Evolutionary conservation across 2,797 vertebrate genomes (phyloP), one percentile per base, ranked within the genome.

Genomic region (Microctenopoma stevenorrisi): DNA sequence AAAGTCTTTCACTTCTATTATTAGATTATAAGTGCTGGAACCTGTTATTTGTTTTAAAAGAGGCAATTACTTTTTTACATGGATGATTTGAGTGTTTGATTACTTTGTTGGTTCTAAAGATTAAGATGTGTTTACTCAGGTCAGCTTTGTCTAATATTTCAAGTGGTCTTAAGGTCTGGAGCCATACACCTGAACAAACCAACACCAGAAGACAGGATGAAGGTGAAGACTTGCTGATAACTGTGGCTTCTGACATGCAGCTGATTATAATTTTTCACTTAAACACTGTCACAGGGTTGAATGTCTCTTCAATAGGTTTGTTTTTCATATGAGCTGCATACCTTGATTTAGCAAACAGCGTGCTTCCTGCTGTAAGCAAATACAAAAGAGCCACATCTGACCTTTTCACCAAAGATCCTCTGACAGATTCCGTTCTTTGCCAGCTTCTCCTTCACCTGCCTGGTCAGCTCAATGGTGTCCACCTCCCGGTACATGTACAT

Each of bases 401-500:
- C 98, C 97, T 99, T 99, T 92, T 99, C 98, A 59, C 98, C 98
- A 0, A 99, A 99, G 93, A 99, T 98, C 92, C 98, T 93, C 91
- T 99, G 98, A 88, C 98, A 99, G 93, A 99, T 99, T 56, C 98
- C 98, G 0, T 98, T 99, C 94, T 99, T 99, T 12, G 98, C 97
- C 85, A 99, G 90, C 85, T 99, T 99, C 93, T 99, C 98, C 91
- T 99, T 99, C 88, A 99, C 98, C 92, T 98, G 98, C 72, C 97
- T 91, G 0, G 98, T 99, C 79, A 99, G 93, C 82, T 99, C 98
- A 12, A 97, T 76, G 0, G 98, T 99, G 92, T 99, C 98, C 89
- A 99, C 98, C 87, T 99, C 98, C 3, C 97, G 92, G 92, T 99
- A 99, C 98, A 99, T 99, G 93, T 99, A 99, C 88, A 97, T 94